phyloP scores from a whole-genome alignment of 1,140 invertebrate genomes.

The Drosophila auraria region DNA sequence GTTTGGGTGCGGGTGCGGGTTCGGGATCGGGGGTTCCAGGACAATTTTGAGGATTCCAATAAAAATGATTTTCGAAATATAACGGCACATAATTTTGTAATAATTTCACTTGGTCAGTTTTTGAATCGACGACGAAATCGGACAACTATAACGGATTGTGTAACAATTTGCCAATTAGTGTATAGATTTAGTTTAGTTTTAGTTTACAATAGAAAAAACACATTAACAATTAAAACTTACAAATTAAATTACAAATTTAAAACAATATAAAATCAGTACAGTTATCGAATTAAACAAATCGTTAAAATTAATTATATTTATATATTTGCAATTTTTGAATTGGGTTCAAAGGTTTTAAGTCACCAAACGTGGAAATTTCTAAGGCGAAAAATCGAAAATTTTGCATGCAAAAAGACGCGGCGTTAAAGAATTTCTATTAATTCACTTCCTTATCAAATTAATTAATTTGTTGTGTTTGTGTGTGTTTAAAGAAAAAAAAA shows the following conservation, averaged over 20 bases:
- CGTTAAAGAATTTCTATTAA: constrained; percentile 46
- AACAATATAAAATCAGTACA: constrained; percentile 83
- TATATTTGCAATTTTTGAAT: constrained; percentile 80
- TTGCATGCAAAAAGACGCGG: constrained; percentile 59
- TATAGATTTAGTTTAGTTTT: constrained; percentile 60
- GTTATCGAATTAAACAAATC: constrained; percentile 78
- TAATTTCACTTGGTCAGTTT: constrained; percentile 34
- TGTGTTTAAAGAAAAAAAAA: constrained; percentile 64
- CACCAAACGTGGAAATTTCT: constrained; percentile 65
- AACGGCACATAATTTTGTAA: constrained; percentile 63
- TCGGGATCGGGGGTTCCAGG: constrained; percentile 3
- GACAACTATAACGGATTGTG: constrained; percentile 71
- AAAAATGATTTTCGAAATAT: constrained; percentile 39
- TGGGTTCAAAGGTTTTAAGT: constrained; percentile 67
- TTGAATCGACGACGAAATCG: constrained; percentile 44
- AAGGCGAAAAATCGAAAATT: constrained; percentile 58
- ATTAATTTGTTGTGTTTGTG: constrained; percentile 63
- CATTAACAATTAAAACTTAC: constrained; percentile 81
- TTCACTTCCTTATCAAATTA: constrained; percentile 54
- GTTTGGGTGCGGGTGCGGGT: background rate
- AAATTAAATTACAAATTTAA: constrained; percentile 80
- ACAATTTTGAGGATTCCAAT: constrained; percentile 36
- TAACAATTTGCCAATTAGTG: constrained; percentile 76
- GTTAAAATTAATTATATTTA: constrained; percentile 77
- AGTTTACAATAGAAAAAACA: constrained; percentile 81